Conservation (phyloP, 2,797 vertebrate species). For the Sebastes cheni region DNA sequence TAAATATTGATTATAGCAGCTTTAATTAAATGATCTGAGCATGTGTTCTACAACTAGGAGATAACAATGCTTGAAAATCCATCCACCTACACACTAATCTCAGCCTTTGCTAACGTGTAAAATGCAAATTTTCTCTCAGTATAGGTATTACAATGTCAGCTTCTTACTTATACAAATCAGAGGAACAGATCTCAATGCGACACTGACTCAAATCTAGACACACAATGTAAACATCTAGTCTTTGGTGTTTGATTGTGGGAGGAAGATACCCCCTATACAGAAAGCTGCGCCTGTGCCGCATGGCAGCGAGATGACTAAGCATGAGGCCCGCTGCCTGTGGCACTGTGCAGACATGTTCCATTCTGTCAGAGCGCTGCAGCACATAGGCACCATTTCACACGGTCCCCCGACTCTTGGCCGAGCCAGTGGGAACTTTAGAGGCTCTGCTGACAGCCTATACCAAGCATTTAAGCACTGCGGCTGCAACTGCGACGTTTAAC, state of each 20-base stretch:
- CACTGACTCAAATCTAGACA: conserved; percentile 31
- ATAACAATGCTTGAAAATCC: not conserved
- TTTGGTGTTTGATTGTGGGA: conserved; percentile 6
- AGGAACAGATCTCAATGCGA: not conserved
- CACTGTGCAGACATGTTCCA: conserved; percentile 77
- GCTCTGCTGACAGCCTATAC: conserved; percentile 38
- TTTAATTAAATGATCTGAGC: not conserved
- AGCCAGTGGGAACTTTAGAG: conserved; percentile 64
- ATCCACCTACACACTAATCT: not conserved
- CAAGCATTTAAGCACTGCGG: conserved; percentile 2
- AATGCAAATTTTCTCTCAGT: not conserved
- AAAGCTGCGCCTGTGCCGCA: conserved; percentile 35
- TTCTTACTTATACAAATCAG: not conserved
- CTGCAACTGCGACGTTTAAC: not conserved
- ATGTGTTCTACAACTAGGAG: not conserved
- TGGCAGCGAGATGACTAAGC: conserved; percentile 70
- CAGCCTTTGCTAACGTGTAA: not conserved
- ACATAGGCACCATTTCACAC: conserved; percentile 73
- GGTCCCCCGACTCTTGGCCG: conserved; percentile 59
- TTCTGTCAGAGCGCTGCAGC: conserved; percentile 72
- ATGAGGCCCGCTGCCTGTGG: conserved; percentile 68
- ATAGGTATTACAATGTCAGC: not conserved
- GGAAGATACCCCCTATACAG: conserved; percentile 25
- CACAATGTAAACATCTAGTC: not conserved
- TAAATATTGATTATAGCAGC: not conserved